Conservation (phyloP, 53 echinoderm and acorn worm species). For the Mesocentrotus franciscanus region DNA sequence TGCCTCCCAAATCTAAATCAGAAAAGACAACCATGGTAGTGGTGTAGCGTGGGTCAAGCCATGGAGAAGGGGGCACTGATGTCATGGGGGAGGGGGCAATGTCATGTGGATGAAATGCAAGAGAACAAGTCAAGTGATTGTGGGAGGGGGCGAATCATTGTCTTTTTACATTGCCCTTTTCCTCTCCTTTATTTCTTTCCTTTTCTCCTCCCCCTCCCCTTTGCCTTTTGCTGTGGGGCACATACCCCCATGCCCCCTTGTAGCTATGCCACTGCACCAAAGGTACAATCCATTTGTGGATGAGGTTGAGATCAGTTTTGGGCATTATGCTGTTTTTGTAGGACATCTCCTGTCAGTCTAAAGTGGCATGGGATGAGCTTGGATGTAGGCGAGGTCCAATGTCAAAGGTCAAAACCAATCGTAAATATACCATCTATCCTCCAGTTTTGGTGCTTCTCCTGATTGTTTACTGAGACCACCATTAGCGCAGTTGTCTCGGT, state of each 20-base stretch:
- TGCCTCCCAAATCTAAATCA: background rate
- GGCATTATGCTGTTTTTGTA: conserved; percentile 1
- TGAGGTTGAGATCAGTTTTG: background rate
- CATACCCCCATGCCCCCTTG: background rate
- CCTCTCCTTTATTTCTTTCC: no score
- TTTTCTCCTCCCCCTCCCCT: background rate
- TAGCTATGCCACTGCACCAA: background rate
- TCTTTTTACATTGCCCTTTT: no score
- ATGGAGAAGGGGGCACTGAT: background rate
- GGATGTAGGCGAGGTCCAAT: background rate
- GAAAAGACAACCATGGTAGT: background rate
- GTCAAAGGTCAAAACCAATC: background rate
- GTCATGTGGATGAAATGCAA: no score
- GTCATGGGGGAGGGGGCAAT: background rate
- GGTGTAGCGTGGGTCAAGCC: background rate
- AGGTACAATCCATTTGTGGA: background rate
- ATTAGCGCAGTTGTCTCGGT: background rate
- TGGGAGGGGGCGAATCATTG: no score
- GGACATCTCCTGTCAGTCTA: conserved; percentile 18
- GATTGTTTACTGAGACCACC: conserved; percentile 1
- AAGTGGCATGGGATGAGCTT: conserved; percentile 4
- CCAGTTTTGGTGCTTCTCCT: background rate
- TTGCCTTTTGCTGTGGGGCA: no score
- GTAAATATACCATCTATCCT: conserved; percentile 4
- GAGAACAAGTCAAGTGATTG: no score